Percentiles rank a stretch among this genome's conserved stretches.
Evolutionary conservation across 2,888 invertebrate species (phyloP).

Genomic region (Ichneumoninae sp.): DNA sequence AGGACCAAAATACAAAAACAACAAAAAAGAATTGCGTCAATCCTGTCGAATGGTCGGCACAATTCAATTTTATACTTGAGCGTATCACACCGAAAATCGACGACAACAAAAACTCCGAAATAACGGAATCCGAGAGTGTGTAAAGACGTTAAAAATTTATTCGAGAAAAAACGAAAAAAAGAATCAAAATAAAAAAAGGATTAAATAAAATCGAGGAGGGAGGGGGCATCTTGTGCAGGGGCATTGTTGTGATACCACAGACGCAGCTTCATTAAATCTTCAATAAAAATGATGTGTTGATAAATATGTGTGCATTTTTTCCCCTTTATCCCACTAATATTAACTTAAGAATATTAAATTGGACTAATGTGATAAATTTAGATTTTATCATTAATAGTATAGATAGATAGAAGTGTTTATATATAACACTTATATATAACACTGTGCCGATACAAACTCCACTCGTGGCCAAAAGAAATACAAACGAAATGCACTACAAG

Average conservation of each 20-base stretch:
- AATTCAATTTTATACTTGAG: conserved; percentile 20
- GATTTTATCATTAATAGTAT: no score
- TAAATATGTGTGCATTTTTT: conserved; percentile 38
- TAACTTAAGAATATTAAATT: not conserved
- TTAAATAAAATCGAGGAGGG: conserved; percentile 51
- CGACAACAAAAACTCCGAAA: conserved; percentile 49
- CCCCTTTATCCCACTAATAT: not conserved
- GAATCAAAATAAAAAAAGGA: conserved; percentile 19
- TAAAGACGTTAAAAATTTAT: conserved; percentile 72
- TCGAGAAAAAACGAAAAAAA: conserved; percentile 36
- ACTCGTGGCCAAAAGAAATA: no score
- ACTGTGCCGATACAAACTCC: no score
- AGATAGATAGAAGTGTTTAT: no score
- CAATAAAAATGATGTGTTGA: conserved; percentile 73
- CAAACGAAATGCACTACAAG: no score
- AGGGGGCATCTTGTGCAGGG: conserved; percentile 79
- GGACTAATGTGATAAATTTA: not conserved
- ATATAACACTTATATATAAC: no score
- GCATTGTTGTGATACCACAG: conserved; percentile 83
- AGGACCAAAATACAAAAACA: conserved; percentile 73
- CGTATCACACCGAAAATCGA: conserved; percentile 67
- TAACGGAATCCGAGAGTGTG: conserved; percentile 65
- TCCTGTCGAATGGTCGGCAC: conserved; percentile 68
- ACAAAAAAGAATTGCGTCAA: conserved; percentile 66
- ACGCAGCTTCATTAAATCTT: conserved; percentile 82